These are phyloP conservation scores for Lordiphosa collinella DNA, from an alignment of 1,140 invertebrate species.

Conservation along the genomic window DNA sequence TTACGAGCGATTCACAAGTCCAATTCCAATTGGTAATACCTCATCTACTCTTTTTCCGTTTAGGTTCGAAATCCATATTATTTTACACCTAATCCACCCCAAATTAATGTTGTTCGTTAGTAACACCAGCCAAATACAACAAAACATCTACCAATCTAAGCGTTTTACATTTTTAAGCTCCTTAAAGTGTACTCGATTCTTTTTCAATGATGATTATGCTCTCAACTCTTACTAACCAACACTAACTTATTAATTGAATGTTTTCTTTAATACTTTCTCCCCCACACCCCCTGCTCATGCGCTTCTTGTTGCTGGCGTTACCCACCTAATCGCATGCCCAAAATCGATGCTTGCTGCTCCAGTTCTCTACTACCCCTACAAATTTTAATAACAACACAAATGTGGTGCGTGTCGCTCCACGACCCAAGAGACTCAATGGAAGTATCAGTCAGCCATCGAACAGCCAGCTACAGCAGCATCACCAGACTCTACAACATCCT, in stretches of 20 bases:
- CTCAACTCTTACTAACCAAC: conserved; percentile 11
- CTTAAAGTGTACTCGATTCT: background rate
- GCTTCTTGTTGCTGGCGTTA: background rate
- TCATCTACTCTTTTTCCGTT: too few relatives aligned
- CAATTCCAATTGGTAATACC: too few relatives aligned
- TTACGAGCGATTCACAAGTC: too few relatives aligned
- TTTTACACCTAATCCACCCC: background rate
- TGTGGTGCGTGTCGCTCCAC: conserved; percentile 71
- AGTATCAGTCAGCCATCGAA: conserved; percentile 56
- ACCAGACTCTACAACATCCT: conserved; percentile 44
- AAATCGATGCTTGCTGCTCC: conserved; percentile 17
- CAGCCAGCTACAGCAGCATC: conserved; percentile 41
- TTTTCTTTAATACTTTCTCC: conserved; percentile 12
- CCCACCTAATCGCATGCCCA: conserved; percentile 8
- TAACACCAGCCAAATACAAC: conserved; percentile 14
- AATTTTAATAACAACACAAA: conserved; percentile 80
- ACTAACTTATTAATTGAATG: conserved; percentile 38
- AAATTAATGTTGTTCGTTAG: conserved; percentile 41
- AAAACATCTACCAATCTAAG: conserved; percentile 1
- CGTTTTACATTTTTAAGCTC: background rate
- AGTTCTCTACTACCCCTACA: conserved; percentile 76
- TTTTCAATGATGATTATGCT: too few relatives aligned
- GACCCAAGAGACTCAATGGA: conserved; percentile 72
- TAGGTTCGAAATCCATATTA: background rate
- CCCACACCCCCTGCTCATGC: background rate